Conservation (phyloP, 1,140 invertebrate species). For the Drosophila seguyi region DNA sequence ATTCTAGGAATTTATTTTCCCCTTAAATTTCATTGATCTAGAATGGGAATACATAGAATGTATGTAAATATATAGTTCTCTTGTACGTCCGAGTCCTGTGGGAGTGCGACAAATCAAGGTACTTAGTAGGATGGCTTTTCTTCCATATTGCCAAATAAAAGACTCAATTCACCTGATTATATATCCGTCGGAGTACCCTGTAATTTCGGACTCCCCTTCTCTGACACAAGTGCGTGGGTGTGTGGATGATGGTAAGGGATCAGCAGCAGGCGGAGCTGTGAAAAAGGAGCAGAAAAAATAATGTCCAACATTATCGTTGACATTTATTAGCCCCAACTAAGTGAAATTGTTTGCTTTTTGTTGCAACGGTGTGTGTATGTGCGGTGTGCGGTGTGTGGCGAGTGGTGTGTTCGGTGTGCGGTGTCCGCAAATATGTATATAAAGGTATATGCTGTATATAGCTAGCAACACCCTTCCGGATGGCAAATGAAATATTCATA, state of each 20-base stretch:
- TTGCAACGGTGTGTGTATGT: constrained; percentile 9
- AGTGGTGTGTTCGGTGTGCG: background rate
- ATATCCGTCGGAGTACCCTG: constrained; percentile 11
- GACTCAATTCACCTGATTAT: background rate
- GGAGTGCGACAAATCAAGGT: background rate
- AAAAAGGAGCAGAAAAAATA: constrained; percentile 51
- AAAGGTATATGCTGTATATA: constrained; percentile 7
- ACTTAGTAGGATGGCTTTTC: background rate
- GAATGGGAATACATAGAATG: background rate
- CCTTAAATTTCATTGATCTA: background rate
- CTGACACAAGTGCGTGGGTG: background rate
- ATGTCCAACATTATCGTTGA: constrained; percentile 80
- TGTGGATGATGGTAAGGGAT: background rate
- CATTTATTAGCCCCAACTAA: constrained; percentile 78
- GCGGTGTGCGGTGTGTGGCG: constrained; percentile 10
- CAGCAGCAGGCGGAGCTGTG: background rate
- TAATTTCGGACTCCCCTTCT: constrained; percentile 1
- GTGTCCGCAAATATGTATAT: background rate
- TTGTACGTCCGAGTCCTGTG: background rate
- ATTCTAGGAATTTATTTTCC: background rate
- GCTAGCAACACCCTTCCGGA: constrained; percentile 49
- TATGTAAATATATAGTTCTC: background rate
- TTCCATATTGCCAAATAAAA: background rate
- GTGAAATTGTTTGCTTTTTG: constrained; percentile 72
- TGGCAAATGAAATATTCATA: constrained; percentile 56